Percentiles rank a stretch among this genome's conserved stretches.
Evolutionary conservation across 2,888 invertebrate genomes (phyloP).

Genomic region (Morinoia aosen): DNA sequence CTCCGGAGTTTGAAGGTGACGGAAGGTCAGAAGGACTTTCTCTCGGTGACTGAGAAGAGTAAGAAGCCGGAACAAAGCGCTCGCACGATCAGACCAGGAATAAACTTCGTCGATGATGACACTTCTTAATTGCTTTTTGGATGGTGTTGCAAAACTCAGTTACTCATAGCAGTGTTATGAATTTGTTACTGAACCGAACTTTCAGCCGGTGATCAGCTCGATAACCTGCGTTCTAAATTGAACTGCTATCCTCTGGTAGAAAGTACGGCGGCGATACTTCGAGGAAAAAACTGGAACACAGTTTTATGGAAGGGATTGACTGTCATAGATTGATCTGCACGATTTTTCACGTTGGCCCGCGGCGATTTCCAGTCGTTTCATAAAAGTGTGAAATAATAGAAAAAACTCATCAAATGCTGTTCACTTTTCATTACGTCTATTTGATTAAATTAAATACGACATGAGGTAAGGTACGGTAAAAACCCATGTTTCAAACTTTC

Average conservation of each 20-base stretch:
- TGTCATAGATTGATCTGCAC: background rate
- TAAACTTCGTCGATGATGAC: background rate
- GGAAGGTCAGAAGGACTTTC: conserved; percentile 46
- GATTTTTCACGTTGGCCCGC: background rate
- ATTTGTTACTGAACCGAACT: background rate
- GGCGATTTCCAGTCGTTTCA: background rate
- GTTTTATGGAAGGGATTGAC: background rate
- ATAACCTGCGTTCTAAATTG: background rate
- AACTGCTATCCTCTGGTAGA: background rate
- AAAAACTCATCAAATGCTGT: background rate
- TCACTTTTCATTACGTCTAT: background rate
- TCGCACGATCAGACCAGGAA: background rate
- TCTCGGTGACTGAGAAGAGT: conserved; percentile 31
- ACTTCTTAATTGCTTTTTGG: conserved; percentile 14
- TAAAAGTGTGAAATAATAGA: background rate
- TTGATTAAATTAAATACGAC: background rate
- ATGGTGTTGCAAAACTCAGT: background rate
- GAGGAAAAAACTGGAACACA: background rate
- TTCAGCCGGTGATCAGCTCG: background rate
- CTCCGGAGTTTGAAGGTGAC: conserved; percentile 44
- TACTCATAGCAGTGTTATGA: background rate
- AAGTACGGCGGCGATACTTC: background rate
- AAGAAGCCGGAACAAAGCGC: conserved; percentile 44
- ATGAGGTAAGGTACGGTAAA: background rate
- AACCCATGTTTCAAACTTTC: background rate